Base-by-base conservation (phyloP, 1,140 invertebrate species). In the Halictus rubicundus region DNA sequence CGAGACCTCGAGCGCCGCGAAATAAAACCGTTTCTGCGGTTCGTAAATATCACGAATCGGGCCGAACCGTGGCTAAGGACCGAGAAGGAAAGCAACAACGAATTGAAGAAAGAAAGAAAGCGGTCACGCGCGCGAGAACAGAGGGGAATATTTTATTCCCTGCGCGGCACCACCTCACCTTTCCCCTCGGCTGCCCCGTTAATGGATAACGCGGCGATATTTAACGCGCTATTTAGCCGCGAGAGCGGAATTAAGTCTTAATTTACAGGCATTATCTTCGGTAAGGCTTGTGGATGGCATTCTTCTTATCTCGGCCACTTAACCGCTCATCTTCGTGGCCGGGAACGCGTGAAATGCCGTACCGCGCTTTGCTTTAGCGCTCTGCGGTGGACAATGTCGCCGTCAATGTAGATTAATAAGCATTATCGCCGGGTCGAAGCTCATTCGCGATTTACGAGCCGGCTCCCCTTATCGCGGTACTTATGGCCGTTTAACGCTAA, bases 371-470 rank as follows among this genome's bases (percentile, higher is more conserved):
- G 39, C 64, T 46, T 46, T 65, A 65, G 23, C 21, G 59, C 14
- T 25, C 37, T 10, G 14, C 6, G 9, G 27, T 37, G 59, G 75
- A 39, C 75, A 63, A 70, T 70, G 75, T 70, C 75, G 37, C 10
- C 83, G 68, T 46, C 74, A 76, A 85, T 86, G 85, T 86, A 63
- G 66, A 73, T 80, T 88, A 88, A 85, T 87, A 82, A 79, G 65
- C 64, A 65, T 78, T 72, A 78, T 78, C 74, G 68, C 79, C 83
- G 70, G 66, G 46, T 23, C 68, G 70, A 82, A 52, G 69, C 65
- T 61, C 25, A 61, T 68, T 49, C 72, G 37, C 63, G 73, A 60
- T 66, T 60, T 39, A 46, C 63, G 37, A 59, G 57, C 70, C 63
- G 68, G 78, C 76, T 84, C 46, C 78, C 61, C 68, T 72, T 72